phyloP scores from a whole-genome alignment of 2,113 vertebrate genomes.

The Dasyprocta punctata region DNA sequence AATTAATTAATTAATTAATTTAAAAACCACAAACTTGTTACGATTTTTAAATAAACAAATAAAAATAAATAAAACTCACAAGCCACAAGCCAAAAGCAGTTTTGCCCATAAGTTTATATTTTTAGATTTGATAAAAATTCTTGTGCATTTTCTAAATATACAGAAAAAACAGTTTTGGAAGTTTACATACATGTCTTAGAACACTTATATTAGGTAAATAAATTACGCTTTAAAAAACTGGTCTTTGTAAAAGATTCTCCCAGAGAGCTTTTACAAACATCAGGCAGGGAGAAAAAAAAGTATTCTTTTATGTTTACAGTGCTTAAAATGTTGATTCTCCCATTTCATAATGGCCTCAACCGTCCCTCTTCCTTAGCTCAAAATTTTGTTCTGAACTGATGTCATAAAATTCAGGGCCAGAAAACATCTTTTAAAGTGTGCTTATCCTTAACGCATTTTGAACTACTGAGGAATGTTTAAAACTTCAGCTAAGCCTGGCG shows the following conservation, averaged over 20 bases:
- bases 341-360: conserved; percentile 71
- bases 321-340: conserved; percentile 79
- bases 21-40: no score
- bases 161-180: conserved; percentile 78
- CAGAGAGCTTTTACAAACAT: conserved; percentile 83
- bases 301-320: conserved; percentile 79
- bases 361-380: conserved; percentile 51
- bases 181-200: conserved; percentile 83
- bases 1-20: no score
- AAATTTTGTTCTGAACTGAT: conserved; percentile 68
- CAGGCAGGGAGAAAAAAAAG: conserved; percentile 73
- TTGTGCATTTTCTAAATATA: conserved; percentile 84
- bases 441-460: conserved; percentile 66
- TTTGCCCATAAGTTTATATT: conserved; percentile 84
- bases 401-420: conserved; percentile 52
- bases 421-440: conserved; percentile 65
- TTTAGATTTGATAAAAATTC: conserved; percentile 81
- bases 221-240: conserved; percentile 80
- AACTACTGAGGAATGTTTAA: conserved; percentile 42
- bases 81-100: conserved; percentile 79
- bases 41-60: no score
- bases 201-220: conserved; percentile 81
- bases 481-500: conserved; percentile 52
- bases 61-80: no score
- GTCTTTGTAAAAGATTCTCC: conserved; percentile 83